Base-by-base conservation (phyloP, 2,888 invertebrate species). In the Unio pictorum region DNA sequence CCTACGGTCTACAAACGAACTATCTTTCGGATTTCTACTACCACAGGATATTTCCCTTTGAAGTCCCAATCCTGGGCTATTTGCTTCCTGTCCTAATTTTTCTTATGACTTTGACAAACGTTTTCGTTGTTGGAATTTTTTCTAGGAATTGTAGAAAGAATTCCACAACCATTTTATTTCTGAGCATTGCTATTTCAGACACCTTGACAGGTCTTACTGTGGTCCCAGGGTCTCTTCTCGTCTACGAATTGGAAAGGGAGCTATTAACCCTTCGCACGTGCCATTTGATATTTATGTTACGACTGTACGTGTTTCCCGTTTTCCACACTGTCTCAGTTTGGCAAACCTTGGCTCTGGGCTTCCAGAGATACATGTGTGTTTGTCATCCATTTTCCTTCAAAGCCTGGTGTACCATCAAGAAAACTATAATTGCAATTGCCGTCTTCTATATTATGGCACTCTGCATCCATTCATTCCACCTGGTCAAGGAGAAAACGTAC, bases 141-240 rank as follows among this genome's bases (percentile, higher is more conserved):
- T 23, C 72, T 56, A 61, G 59, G 17, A 68, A 67, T 56, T 28
- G 66, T n/a, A 70, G 70, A 28, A 66, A 67, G 15, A 72, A 72
- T 34, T 66, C 70, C 4, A 72, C 75, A 3, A 70, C 68, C 64
- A n/a, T 75, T 26, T 26, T 75, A 54, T 75, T 75, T 59, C 66
- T 72, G 55, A 71, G 72, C 23, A 75, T 75, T 15, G 72, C 75
- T 4, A 55, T 75, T 23, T 68, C 75, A 11, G 75, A 75, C 45
- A 70, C 75, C 4, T 58, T 75, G 65, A 72, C 75, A 0, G 70
- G 72, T 0, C 3, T 75, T 5, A 30, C 63, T 4, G 62, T 73
- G 11, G 15, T 76, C n/a, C 76, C 76, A 8, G 72, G 73, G 57
- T 68, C 74, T n/a, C 20, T 74, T 18, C 67, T 65, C 18, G 71